A percentile compares a stretch with the other conserved stretches of the same genome.
These are phyloP conservation scores for Petrocephalus microphthalmus DNA, from an alignment of 2,113 vertebrate genomes.

Conservation along the genomic window DNA sequence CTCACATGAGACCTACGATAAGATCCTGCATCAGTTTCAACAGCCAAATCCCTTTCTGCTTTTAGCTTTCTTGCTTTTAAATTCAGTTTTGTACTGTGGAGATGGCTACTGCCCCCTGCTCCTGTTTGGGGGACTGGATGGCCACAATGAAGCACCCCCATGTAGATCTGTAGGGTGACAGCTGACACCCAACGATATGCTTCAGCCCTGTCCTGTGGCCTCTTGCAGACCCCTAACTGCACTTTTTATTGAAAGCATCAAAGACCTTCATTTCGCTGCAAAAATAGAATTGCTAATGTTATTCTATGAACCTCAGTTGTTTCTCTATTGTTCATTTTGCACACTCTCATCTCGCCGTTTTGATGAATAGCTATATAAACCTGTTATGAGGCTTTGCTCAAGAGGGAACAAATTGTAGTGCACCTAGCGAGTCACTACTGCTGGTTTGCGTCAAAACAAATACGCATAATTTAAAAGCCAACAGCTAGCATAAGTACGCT, in stretches of 20 bases:
- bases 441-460: slow-evolving; percentile 43
- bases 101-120: background rate
- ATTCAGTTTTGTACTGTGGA: background rate
- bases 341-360: slow-evolving; percentile 47
- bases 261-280: background rate
- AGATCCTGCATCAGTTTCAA: background rate
- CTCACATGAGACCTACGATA: background rate
- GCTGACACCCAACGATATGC: background rate
- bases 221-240: background rate
- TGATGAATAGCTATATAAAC: slow-evolving; percentile 40
- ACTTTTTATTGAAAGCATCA: background rate
- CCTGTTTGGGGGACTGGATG: background rate
- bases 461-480: slow-evolving; percentile 59
- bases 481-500: slow-evolving; percentile 51
- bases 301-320: background rate
- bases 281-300: slow-evolving; percentile 17
- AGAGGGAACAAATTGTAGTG: slow-evolving; percentile 42
- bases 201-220: background rate
- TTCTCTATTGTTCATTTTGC: background rate
- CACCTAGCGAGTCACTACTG: slow-evolving; percentile 43
- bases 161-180: background rate
- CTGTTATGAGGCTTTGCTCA: slow-evolving; percentile 40
- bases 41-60: background rate
- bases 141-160: background rate
- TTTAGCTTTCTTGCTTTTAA: background rate